These are phyloP conservation scores for Neoaliturus tenellus DNA, from an alignment of 2,888 invertebrate genomes.

Conservation along the genomic window DNA sequence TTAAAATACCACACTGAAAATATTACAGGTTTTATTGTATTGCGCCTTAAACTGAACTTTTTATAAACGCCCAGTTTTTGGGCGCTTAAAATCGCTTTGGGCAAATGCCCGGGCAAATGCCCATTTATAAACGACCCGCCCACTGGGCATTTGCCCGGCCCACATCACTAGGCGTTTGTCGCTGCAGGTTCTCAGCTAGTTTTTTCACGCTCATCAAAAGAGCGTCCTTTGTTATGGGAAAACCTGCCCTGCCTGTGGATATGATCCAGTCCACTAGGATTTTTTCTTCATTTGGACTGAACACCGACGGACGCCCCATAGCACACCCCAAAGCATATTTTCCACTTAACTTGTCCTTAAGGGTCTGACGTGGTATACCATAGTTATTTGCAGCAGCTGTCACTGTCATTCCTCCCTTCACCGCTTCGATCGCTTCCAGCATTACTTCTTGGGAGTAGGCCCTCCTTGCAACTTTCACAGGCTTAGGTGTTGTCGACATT, in stretches of 20 bases:
- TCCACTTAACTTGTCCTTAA: conserved; percentile 4
- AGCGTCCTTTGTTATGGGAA: conserved; percentile 62
- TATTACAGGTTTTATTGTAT: too few species aligned
- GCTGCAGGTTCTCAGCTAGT: conserved; percentile 59
- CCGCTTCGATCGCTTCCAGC: background rate
- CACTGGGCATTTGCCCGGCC: too few species aligned
- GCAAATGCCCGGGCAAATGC: too few species aligned
- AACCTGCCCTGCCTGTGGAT: conserved; percentile 53
- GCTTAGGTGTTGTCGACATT: too few species aligned
- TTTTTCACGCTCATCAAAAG: conserved; percentile 63
- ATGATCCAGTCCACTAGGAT: conserved; percentile 63
- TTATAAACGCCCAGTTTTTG: too few species aligned
- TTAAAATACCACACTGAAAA: too few species aligned
- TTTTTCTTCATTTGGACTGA: too few species aligned
- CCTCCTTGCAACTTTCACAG: background rate
- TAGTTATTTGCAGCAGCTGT: background rate
- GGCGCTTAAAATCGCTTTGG: too few species aligned
- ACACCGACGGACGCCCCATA: background rate
- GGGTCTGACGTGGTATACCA: background rate
- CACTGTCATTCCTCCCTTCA: background rate
- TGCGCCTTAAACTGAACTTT: too few species aligned
- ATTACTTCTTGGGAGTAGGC: conserved; percentile 16
- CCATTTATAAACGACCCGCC: too few species aligned
- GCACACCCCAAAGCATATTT: background rate
- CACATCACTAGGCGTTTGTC: too few species aligned